These are phyloP conservation scores for Catocala sponsa DNA, from an alignment of 2,888 invertebrate species.

Conservation along the genomic window DNA sequence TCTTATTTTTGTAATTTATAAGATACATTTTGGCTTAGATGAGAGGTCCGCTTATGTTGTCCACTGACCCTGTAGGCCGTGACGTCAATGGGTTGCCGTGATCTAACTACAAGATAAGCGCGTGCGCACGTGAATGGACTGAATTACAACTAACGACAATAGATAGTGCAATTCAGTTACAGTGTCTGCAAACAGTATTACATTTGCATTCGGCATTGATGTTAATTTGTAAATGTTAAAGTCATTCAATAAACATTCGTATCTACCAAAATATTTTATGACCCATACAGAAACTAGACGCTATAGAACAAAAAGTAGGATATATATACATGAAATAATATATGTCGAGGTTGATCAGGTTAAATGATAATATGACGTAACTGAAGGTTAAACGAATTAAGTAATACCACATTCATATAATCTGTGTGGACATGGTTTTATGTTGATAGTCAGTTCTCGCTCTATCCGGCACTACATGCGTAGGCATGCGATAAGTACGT, in stretches of 20 bases:
- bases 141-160: constrained; percentile 8
- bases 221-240: too few relatives aligned
- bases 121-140: constrained; percentile 33
- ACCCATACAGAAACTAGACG: constrained; percentile 8
- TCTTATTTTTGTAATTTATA: not conserved
- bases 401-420: constrained; percentile 5
- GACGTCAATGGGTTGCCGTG: constrained; percentile 66
- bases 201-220: not conserved
- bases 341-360: constrained; percentile 7
- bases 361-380: constrained; percentile 14
- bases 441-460: not conserved
- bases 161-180: too few relatives aligned
- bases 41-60: constrained; percentile 36
- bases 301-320: constrained; percentile 18
- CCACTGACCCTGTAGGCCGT: constrained; percentile 58
- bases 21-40: constrained; percentile 16
- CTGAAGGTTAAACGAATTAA: constrained; percentile 13
- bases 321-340: not conserved
- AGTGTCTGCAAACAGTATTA: not conserved
- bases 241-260: too few relatives aligned
- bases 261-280: too few relatives aligned
- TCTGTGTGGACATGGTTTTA: constrained; percentile 20
- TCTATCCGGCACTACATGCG: too few relatives aligned
- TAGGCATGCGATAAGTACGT: too few relatives aligned
- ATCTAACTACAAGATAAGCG: constrained; percentile 55